Evolutionary conservation across 1,140 invertebrate species (phyloP), one percentile per base, ranked within the genome.

Genomic region (Papilio helenus): DNA sequence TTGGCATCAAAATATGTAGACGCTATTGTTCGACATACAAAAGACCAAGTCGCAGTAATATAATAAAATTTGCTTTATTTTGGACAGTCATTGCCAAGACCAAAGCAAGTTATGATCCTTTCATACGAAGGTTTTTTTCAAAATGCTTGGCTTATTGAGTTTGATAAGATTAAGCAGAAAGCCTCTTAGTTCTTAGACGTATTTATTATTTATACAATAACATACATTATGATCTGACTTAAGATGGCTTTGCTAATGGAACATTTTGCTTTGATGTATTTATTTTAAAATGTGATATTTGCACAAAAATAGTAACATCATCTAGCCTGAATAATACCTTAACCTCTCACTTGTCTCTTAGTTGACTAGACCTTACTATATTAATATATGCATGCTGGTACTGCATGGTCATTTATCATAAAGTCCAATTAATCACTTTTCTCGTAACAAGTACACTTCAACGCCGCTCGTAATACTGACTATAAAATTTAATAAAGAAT

Each of bases 1-100:
- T 74, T 74, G 72, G 44, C 23, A 29, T 74, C 42, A 51, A 14
- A 73, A 73, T 49, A 74, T 51, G 72, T 74, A 49, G 20, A 74
- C 72, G 20, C 42, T 49, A 46, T 74, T 74, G 72, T 74, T 49
- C 72, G 23, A 26, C 8, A 12, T 29, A 74, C 72, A 74, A 74
- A 74, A 26, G 72, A 44, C 72, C 9, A 51, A 74, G 72, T 51
- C 29, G 72, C 0, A 20, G 23, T 49, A 74, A 74, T 49, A 74
- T 74, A 49, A 20, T 29, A 51, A 44, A 51, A 74, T 74, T 74
- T 44, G 10, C 44, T 46, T 74, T 74, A 74, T 74, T 46, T 74
- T 46, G 44, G 44, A 74, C 42, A 26, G 44, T 74, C 72, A 74
- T 51, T 74, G 72, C 72, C 72, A 49, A 46, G 42, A 46, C 42